Evolutionary conservation across 2,797 vertebrate species (phyloP), one percentile per base, ranked within the genome.

Genomic region (Anabacerthia variegaticeps): DNA sequence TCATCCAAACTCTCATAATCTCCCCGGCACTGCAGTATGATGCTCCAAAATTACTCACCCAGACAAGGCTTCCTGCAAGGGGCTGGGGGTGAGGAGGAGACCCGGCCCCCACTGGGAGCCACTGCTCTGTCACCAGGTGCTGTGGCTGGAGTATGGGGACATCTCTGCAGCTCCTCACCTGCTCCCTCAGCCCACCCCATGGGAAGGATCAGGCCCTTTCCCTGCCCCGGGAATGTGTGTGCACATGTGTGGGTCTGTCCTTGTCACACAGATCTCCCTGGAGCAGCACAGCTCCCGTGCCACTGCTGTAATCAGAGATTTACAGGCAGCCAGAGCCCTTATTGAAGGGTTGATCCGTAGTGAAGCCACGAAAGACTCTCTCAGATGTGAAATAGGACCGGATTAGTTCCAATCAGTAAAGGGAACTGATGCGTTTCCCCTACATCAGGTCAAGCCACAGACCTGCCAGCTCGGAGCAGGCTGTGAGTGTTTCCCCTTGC

Each of bases 191-290:
- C 24, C 48, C 46, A 9, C 4, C 30, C 27, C 58, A n/a, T 7
- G 41, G 66, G 8, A 54, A 77, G 85, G 21, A 61, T 65, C 23
- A 14, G 69, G 5, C 17, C 41, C 55, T 58, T 59, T 55, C 54
- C 39, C 49, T 78, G 63, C 39, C 43, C 16, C 55, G 13, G 56
- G 27, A 14, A 0, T 14, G 55, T 26, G 34, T 12, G 32, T 18
- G 41, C 30, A 34, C 7, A 5, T 3, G 18, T 51, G 12, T 43
- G 49, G 65, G 12, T 46, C 14, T 0, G 0, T 43, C 10, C 10
- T 46, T 44, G 26, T 32, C 52, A 7, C 51, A 19, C 17, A 26
- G 52, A 23, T 48, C 22, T 13, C 41, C 44, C 32, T 5, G 3
- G 3, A n/a, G 15, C 43, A 59, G 41, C 48, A 18, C 6, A 2